Base-by-base conservation (phyloP, 2,113 vertebrate genomes). In the Aleadryas rufinucha region DNA sequence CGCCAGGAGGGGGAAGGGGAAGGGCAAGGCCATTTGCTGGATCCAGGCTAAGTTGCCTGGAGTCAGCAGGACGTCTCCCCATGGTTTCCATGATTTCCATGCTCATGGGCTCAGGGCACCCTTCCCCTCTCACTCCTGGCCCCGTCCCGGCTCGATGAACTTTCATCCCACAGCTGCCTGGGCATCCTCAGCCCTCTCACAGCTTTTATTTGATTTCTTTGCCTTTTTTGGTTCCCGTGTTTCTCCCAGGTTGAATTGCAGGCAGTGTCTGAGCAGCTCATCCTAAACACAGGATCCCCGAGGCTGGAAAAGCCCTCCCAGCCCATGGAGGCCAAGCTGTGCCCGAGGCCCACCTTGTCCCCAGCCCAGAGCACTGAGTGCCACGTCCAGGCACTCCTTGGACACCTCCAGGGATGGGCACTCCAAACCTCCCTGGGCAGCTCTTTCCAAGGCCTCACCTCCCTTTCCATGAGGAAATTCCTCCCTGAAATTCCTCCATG, bases 401-500 rank as follows among this genome's bases (percentile, higher is more conserved):
- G 31, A 3, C 61, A 53, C 45, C 45, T 53, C 1, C 78, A 75
- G 78, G 61, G 87, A 21, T 47, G 70, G 30, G 24, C 0, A 68
- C 54, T 68, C 1, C 87, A 61, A 15, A 45, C 1, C 78, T 19
- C 39, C 45, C 70, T 75, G 78, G 45, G 53, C 39, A 75, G 87
- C 28, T 0, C 52, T 0, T 74, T 0, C 33, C 52, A 59, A 59
- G 4, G 16, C 33, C 20, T 60, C 5, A 15, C 1, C 39, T 0
- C 39, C 39, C 45, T 60, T 60, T 21, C 44, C 69, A 66, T 2
- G 45, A 0, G 1, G 3, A 61, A 89, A 47, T 61, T 54, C 11
- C 53, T 2, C 16, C 47, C n/a, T n/a, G n/a, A n/a, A n/a, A n/a
- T n/a, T n/a, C n/a, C n/a, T n/a, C n/a, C n/a, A n/a, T n/a, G n/a